phyloP scores from a whole-genome alignment of 2,888 invertebrate species.

The Cryptocephalus primarius region DNA sequence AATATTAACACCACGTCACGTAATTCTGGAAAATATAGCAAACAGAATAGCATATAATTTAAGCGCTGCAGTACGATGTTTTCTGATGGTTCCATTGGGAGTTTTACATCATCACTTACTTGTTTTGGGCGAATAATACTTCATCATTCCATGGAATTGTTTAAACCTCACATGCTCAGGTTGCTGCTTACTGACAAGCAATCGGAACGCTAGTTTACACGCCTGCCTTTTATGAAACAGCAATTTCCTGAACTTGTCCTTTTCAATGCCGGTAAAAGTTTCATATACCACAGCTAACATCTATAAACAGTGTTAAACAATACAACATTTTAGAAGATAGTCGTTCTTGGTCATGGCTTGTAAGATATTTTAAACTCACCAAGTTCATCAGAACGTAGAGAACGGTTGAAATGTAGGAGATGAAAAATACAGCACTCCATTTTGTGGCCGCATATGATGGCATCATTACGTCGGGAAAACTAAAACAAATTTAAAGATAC shows the following conservation, averaged over 20 bases:
- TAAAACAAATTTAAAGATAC: conserved; percentile 35
- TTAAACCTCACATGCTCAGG: conserved; percentile 56
- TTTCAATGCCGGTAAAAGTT: conserved; percentile 76
- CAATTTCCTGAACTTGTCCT: conserved; percentile 73
- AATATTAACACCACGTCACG: conserved; percentile 71
- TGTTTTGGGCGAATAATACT: conserved; percentile 64
- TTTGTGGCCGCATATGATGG: conserved; percentile 70
- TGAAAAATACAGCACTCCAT: conserved; percentile 79
- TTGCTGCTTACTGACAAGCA: conserved; percentile 67
- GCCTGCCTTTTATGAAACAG: conserved; percentile 72
- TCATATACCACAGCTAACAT: conserved; percentile 87
- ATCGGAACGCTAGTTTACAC: conserved; percentile 68
- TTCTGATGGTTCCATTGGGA: background rate
- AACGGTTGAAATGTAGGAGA: conserved; percentile 73
- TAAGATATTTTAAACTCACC: conserved; percentile 42
- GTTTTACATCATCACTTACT: conserved; percentile 36
- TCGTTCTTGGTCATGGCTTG: too few species aligned
- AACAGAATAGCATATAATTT: too few species aligned
- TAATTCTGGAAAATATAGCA: conserved; percentile 42
- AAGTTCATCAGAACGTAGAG: conserved; percentile 83
- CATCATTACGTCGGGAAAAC: conserved; percentile 92
- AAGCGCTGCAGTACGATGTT: background rate
- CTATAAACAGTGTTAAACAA: conserved; percentile 33
- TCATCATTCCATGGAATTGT: conserved; percentile 73
- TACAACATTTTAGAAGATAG: background rate